Evolutionary conservation across 2,888 invertebrate species (phyloP).

Genomic region (Amiota communis): DNA sequence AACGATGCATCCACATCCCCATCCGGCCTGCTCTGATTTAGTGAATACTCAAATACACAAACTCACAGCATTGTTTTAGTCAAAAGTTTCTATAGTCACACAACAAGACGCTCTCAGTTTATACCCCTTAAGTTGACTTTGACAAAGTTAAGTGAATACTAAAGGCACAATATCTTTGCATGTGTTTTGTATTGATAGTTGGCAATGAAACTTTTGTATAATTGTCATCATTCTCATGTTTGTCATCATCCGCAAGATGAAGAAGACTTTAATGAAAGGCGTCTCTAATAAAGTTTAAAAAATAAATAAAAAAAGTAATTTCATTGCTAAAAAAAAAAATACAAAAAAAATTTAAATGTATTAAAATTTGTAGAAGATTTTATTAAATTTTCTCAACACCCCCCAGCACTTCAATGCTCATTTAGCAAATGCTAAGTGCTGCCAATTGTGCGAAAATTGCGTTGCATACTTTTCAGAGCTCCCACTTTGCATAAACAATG

Average conservation of each 20-base stretch:
- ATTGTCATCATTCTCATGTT: neutral
- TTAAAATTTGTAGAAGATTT: neutral
- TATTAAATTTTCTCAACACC: slow-evolving; percentile 5
- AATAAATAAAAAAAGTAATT: too few relatives aligned
- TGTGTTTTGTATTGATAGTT: neutral
- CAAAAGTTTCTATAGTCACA: neutral
- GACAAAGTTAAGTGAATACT: neutral
- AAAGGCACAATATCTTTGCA: neutral
- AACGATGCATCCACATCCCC: neutral
- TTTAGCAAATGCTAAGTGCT: slow-evolving; percentile 37
- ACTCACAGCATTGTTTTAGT: neutral
- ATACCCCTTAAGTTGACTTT: too few relatives aligned
- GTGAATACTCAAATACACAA: neutral
- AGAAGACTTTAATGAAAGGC: slow-evolving; percentile 27
- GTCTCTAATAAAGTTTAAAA: too few relatives aligned
- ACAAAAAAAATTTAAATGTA: neutral
- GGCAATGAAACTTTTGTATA: slow-evolving; percentile 15
- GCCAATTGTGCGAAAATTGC: slow-evolving; percentile 12
- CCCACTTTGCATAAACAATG: slow-evolving; percentile 18
- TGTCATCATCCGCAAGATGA: neutral
- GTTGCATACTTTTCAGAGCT: slow-evolving; percentile 1
- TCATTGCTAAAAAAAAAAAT: too few relatives aligned
- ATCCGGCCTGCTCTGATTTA: neutral
- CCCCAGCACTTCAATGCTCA: too few relatives aligned
- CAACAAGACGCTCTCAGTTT: neutral